Evolutionary conservation across 2,113 vertebrate species (phyloP).

Genomic region (Nothoprocta pentlandii): DNA sequence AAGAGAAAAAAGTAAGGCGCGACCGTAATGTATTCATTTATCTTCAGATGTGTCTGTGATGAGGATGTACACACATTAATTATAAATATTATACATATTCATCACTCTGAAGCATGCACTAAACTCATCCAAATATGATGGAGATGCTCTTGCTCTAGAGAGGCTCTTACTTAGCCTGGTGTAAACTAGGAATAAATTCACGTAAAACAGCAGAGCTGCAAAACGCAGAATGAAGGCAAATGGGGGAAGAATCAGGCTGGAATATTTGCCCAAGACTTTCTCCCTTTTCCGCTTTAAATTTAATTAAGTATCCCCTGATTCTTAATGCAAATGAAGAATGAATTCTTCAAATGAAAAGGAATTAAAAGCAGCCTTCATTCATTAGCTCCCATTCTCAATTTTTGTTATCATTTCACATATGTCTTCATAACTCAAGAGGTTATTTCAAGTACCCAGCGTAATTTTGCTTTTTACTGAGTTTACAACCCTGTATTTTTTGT

Average conservation of each 20-base stretch:
- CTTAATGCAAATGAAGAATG: conserved; percentile 15
- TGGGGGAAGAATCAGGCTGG: conserved; percentile 18
- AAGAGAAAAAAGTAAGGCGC: conserved; percentile 83
- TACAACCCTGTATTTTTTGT: neutral
- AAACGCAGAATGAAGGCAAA: conserved; percentile 15
- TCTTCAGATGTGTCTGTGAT: conserved; percentile 57
- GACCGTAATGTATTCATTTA: conserved; percentile 45
- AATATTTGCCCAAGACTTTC: conserved; percentile 17
- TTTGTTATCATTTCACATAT: conserved; percentile 1
- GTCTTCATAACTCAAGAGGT: conserved; percentile 29
- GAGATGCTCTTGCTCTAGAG: conserved; percentile 22
- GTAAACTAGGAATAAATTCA: conserved; percentile 26
- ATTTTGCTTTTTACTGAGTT: conserved; percentile 14
- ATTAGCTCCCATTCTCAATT: neutral
- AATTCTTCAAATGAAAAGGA: conserved; percentile 5
- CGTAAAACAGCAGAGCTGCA: neutral
- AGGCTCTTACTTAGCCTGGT: conserved; percentile 8
- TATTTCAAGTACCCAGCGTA: conserved; percentile 19
- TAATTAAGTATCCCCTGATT: conserved; percentile 41
- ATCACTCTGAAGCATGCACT: conserved; percentile 65
- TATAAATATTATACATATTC: conserved; percentile 73
- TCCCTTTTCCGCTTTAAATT: conserved; percentile 9
- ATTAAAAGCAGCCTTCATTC: conserved; percentile 32
- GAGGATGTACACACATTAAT: conserved; percentile 72
- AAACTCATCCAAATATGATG: conserved; percentile 62